Evolutionary conservation across 1,140 invertebrate species (phyloP).

Genomic region (Latrodectus geometricus): DNA sequence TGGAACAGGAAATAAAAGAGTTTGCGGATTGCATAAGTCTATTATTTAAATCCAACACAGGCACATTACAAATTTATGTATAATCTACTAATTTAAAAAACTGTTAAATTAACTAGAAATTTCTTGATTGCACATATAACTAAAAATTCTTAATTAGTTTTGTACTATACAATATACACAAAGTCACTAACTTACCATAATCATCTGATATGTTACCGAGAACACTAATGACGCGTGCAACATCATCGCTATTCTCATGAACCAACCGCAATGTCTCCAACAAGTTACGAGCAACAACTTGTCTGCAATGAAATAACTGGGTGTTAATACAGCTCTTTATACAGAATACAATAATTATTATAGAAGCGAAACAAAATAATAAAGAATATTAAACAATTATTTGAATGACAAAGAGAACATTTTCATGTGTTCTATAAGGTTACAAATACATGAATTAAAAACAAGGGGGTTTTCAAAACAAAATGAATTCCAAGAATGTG

Average conservation of each 20-base stretch:
- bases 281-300: conserved; percentile 71
- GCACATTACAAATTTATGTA: too few species aligned
- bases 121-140: not conserved
- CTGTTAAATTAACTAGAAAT: too few species aligned
- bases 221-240: conserved; percentile 68
- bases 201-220: conserved; percentile 70
- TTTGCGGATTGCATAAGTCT: too few species aligned
- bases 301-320: conserved; percentile 66
- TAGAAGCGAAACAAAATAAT: not conserved
- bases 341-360: not conserved
- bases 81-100: too few species aligned
- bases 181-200: conserved; percentile 67
- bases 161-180: not conserved
- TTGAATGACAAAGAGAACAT: not conserved
- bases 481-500: too few species aligned
- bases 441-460: not conserved
- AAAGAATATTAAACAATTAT: not conserved
- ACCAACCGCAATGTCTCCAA: conserved; percentile 70
- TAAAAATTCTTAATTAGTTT: not conserved
- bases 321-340: too few species aligned
- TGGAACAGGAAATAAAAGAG: too few species aligned
- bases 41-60: too few species aligned
- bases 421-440: not conserved
- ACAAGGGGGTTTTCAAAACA: too few species aligned
- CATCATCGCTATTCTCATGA: conserved; percentile 68